A percentile compares a stretch with the other conserved stretches of the same genome.
phyloP scores from a whole-genome alignment of 2,113 vertebrate genomes.

The Struthio camelus region DNA sequence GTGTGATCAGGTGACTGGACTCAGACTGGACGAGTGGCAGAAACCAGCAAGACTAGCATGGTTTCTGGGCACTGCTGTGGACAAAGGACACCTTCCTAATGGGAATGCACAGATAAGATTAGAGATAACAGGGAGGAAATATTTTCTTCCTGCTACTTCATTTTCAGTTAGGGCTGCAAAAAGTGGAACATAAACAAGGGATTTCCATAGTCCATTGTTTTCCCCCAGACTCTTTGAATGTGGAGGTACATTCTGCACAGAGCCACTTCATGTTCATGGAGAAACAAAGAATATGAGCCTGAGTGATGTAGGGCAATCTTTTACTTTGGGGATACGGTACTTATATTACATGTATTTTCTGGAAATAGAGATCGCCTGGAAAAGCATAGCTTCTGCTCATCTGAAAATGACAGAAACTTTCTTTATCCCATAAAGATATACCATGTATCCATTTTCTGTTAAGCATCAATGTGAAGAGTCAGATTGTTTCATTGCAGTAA shows the following conservation, averaged over 20 bases:
- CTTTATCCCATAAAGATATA: neutral
- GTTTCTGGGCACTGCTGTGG: neutral
- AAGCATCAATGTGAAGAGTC: neutral
- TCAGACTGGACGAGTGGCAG: neutral
- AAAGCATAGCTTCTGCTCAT: neutral
- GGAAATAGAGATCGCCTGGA: neutral
- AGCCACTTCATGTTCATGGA: neutral
- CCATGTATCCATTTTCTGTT: neutral
- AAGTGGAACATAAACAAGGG: neutral
- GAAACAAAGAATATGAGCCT: neutral
- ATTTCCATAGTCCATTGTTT: neutral
- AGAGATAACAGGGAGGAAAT: neutral
- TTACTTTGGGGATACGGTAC: neutral
- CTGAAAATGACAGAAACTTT: neutral
- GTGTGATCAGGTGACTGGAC: constrained; percentile 89
- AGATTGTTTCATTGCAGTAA: neutral
- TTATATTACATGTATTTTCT: neutral
- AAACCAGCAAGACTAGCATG: neutral
- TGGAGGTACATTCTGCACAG: neutral
- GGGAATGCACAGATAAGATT: neutral
- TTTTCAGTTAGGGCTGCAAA: neutral
- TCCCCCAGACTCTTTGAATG: neutral
- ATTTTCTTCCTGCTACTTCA: neutral
- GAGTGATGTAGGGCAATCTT: neutral
- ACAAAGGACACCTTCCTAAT: neutral